A percentile compares a stretch with the other conserved stretches of the same genome.
phyloP scores from a whole-genome alignment of 2,888 invertebrate genomes.

The Volucella inanis region DNA sequence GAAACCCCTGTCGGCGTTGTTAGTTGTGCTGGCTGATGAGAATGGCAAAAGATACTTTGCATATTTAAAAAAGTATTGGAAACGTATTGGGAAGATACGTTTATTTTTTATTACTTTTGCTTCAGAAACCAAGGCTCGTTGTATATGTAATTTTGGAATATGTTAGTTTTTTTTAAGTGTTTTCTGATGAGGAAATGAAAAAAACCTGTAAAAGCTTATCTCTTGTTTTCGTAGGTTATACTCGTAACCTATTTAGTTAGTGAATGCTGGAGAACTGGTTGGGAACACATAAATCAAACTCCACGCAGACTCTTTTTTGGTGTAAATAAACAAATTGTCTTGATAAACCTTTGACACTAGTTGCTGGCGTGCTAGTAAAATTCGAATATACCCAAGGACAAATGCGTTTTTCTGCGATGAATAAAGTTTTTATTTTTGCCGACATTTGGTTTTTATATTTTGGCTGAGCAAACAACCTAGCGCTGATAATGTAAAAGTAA shows the following conservation, averaged over 20 bases:
- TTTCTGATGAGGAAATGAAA: background rate
- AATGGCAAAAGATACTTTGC: too few relatives aligned
- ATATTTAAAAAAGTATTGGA: too few relatives aligned
- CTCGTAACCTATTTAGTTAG: background rate
- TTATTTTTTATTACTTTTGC: too few relatives aligned
- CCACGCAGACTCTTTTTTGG: background rate
- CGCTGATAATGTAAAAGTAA: background rate
- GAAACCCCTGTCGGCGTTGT: too few relatives aligned
- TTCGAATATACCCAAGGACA: slow-evolving; percentile 1
- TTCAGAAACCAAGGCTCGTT: too few relatives aligned
- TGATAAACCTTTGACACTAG: background rate
- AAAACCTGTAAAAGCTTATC: slow-evolving; percentile 12
- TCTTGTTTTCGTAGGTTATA: background rate
- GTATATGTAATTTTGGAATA: background rate
- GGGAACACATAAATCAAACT: background rate
- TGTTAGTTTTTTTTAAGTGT: background rate
- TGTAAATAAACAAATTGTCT: slow-evolving; percentile 13
- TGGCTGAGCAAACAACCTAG: background rate
- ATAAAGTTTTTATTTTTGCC: too few relatives aligned
- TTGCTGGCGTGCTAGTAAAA: too few relatives aligned
- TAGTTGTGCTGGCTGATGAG: too few relatives aligned
- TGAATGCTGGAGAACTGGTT: background rate
- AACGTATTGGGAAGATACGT: too few relatives aligned
- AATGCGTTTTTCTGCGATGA: background rate
- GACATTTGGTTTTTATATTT: background rate